These are phyloP conservation scores for Carassius auratus DNA, from an alignment of 2,113 vertebrate species.

Conservation along the genomic window DNA sequence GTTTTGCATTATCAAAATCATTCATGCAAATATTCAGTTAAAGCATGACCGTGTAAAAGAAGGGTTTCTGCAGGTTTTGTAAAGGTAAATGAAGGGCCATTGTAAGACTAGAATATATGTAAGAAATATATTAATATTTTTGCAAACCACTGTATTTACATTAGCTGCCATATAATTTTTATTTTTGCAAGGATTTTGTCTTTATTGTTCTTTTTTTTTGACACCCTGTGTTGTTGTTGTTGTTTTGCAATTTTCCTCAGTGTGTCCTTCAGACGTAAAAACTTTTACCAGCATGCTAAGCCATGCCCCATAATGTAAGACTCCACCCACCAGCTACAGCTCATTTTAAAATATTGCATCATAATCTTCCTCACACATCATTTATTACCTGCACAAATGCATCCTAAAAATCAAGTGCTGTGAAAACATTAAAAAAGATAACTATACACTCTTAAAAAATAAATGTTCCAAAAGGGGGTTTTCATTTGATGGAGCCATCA, in stretches of 20 bases:
- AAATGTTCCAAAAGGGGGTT: not conserved
- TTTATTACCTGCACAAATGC: not conserved
- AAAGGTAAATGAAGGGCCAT: too few relatives aligned
- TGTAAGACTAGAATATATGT: too few relatives aligned
- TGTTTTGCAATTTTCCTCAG: not conserved
- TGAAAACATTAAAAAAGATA: not conserved
- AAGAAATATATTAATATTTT: too few relatives aligned
- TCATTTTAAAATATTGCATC: slow-evolving; percentile 21
- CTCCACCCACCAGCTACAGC: not conserved
- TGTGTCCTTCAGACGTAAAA: slow-evolving; percentile 47
- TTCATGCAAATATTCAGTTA: slow-evolving; percentile 38
- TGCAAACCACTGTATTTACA: slow-evolving; percentile 54
- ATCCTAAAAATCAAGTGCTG: not conserved
- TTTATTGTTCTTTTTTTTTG: slow-evolving; percentile 66
- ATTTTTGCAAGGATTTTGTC: not conserved
- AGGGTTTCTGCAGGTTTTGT: not conserved
- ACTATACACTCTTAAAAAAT: not conserved
- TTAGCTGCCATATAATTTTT: slow-evolving; percentile 52
- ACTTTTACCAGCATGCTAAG: slow-evolving; percentile 46
- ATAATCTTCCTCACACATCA: not conserved
- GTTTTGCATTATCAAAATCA: slow-evolving; percentile 43
- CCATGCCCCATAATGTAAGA: not conserved
- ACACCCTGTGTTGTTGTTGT: slow-evolving; percentile 17
- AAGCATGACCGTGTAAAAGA: not conserved
- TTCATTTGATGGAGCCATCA: too few relatives aligned